Conservation (phyloP, 2,888 invertebrate genomes). For the Tetragnatha montana region DNA sequence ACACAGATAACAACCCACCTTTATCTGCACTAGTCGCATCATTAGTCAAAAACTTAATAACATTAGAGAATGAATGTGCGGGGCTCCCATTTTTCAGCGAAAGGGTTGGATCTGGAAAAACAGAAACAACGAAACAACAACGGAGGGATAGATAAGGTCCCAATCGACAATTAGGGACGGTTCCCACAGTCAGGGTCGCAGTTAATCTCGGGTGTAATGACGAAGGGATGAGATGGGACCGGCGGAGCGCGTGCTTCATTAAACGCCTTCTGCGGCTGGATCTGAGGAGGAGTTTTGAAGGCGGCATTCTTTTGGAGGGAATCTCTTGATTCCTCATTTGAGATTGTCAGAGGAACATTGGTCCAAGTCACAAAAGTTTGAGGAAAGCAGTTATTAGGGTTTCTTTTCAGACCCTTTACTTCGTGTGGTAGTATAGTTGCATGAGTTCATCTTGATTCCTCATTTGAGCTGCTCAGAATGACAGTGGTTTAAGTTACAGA, state of each 20-base stretch:
- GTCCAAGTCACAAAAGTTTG: not conserved
- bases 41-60: conserved; percentile 68
- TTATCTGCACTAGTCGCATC: not conserved
- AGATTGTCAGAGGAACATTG: not conserved
- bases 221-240: conserved; percentile 20
- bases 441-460: too few species aligned
- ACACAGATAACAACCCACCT: not conserved
- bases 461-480: too few species aligned
- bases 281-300: not conserved
- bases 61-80: conserved; percentile 34
- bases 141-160: not conserved
- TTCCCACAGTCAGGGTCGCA: conserved; percentile 42
- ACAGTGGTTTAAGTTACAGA: too few species aligned
- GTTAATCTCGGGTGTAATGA: conserved; percentile 55
- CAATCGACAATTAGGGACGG: conserved; percentile 52
- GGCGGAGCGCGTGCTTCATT: conserved; percentile 9
- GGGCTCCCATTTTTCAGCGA: conserved; percentile 59
- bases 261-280: not conserved
- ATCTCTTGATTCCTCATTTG: not conserved
- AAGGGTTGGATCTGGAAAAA: not conserved
- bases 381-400: too few species aligned
- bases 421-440: too few species aligned
- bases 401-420: too few species aligned
- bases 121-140: not conserved
- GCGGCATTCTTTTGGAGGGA: too few species aligned